A percentile compares a stretch with the other conserved stretches of the same genome.
These are phyloP conservation scores for Butastur rufipennis DNA, from an alignment of 2,113 vertebrate genomes.

Conservation along the genomic window DNA sequence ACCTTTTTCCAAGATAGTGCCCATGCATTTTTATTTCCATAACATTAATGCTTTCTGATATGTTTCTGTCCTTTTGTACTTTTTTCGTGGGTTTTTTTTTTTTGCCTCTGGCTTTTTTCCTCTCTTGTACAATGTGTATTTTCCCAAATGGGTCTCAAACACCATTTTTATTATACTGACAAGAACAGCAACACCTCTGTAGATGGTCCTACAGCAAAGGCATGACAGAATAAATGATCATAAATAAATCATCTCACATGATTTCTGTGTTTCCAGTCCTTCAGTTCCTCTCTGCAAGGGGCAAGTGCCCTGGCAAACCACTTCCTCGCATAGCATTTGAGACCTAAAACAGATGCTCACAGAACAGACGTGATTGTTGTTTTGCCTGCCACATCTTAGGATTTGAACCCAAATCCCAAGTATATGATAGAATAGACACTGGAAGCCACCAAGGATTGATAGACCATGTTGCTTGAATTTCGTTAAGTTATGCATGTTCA, in stretches of 20 bases:
- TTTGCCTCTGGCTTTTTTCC: conserved; percentile 6
- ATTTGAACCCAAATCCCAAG: neutral
- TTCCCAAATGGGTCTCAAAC: neutral
- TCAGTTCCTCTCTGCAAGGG: neutral
- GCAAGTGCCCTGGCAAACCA: neutral
- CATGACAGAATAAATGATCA: conserved; percentile 40
- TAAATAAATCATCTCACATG: neutral
- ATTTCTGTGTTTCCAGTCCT: neutral
- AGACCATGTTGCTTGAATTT: neutral
- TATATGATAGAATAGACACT: neutral
- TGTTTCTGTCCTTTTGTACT: neutral
- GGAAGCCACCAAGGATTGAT: neutral
- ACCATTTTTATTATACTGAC: conserved; percentile 34
- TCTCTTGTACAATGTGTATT: neutral
- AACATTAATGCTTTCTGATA: conserved; percentile 6
- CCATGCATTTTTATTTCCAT: neutral
- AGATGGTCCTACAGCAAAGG: conserved; percentile 54
- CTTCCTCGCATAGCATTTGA: neutral
- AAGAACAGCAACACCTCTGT: conserved; percentile 27
- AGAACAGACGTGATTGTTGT: neutral
- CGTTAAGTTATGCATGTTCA: neutral
- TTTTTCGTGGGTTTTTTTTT: neutral
- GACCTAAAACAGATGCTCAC: neutral
- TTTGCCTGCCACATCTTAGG: neutral
- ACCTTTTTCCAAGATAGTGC: neutral